Base-by-base conservation (phyloP, 2,888 invertebrate genomes). In the Coremacera marginata region DNA sequence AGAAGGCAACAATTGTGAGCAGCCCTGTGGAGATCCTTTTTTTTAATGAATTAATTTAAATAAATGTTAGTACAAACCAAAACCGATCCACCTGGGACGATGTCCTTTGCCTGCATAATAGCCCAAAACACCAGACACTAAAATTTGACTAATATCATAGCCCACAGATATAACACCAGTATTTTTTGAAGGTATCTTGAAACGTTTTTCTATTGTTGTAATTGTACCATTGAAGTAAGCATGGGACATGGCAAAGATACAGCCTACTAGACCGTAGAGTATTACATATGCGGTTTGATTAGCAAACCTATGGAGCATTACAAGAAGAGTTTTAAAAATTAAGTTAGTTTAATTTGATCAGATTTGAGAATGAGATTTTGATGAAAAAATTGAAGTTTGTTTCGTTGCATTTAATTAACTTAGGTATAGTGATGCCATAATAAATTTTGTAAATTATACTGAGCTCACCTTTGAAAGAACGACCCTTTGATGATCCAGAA, bases 191-290 rank as follows among this genome's bases (percentile, higher is more conserved):
- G 94, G 93, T 84, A 94, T 94, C 87, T 93, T 94, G 85, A 93
- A 94, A 81, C 94, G 90, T 84, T 94, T 94, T 87, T 94, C 94
- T 79, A 94, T 90, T 3, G 94, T 94, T 72, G 94, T 94, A 78
- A 94, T 93, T 37, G 93, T 94, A 16, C 94, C 94, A 84, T 93
- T 93, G 82, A 93, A 94, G 84, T 94, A 94, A 4, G 94, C 92
- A 83, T 92, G 93, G 78, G 92, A 92, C 83, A 94, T 94, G 22
- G 93, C 92, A 84, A 93, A 93, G 76, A 93, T 91, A 83, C 93
- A 93, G 3, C 93, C 94, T 5, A 94, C 90, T 52, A 94, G 87
- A 51, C 94, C 93, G 81, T 94, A 94, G 0, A 94, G 89, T 80
- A 93, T 88, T 4, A 94, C 89, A 71, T 89, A 89, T 0, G 88